Percentiles rank a stretch among this genome's conserved stretches.
phyloP scores from a whole-genome alignment of 2,797 vertebrate genomes.

The Squalus acanthias region DNA sequence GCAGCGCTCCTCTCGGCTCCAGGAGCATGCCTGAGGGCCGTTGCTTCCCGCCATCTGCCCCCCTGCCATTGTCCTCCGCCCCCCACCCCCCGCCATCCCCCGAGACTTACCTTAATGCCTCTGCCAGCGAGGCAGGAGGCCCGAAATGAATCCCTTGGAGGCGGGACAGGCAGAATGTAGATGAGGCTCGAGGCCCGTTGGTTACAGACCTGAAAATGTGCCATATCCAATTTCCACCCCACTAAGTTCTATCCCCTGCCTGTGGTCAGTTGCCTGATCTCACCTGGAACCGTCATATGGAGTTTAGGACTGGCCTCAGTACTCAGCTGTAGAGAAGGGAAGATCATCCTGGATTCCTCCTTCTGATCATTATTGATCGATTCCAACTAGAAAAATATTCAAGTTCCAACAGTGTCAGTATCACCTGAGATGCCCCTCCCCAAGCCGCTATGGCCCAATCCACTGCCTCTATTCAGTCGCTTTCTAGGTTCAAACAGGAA shows the following conservation, averaged over 20 bases:
- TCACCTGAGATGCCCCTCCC: neutral
- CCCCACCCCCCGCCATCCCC: no score
- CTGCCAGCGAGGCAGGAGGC: no score
- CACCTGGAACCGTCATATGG: no score
- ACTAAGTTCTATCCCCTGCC: no score
- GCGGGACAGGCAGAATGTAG: neutral
- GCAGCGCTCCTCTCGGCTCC: neutral
- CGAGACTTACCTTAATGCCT: neutral
- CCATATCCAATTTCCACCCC: no score
- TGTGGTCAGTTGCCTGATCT: no score
- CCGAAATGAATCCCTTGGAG: neutral
- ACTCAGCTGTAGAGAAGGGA: neutral
- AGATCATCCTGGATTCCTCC: neutral
- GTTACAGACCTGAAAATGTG: neutral
- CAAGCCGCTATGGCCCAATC: neutral
- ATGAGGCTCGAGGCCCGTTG: neutral
- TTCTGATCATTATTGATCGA: neutral
- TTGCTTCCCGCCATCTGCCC: neutral
- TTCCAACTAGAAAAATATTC: neutral
- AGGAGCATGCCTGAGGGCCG: neutral
- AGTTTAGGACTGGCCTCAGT: no score
- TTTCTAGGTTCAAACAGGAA: neutral
- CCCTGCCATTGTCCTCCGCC: no score
- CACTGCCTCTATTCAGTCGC: neutral
- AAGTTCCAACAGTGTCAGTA: no score